Evolutionary conservation across 2,113 vertebrate genomes (phyloP), one percentile per base, ranked within the genome.

Genomic region (Perca schrenkii): DNA sequence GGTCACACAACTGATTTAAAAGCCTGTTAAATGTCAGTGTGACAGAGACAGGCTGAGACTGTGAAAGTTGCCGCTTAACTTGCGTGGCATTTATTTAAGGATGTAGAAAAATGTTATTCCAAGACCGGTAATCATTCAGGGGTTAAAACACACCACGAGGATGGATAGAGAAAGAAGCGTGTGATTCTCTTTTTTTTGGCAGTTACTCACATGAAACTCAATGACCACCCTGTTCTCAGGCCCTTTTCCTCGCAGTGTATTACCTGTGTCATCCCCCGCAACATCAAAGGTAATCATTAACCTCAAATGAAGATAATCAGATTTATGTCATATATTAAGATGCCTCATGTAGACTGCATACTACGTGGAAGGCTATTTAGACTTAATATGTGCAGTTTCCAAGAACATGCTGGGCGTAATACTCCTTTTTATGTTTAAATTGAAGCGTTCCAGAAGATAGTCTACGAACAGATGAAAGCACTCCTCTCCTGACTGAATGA

Each of bases 161-260:
- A 47, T 2, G 15, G 15, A 52, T 60, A 22, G 16, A 43, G 16
- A 69, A 40, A 47, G 16, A 47, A 80, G 14, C 13, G 4, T 58
- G 19, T 50, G 49, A 72, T 62, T 80, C n/a, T 69, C 60, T 12
- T 64, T 76, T 76, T 43, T 63, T 66, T n/a, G 69, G 47, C 66
- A 19, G 34, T 50, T 7, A 31, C 54, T 58, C 49, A 53, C 47
- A 36, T 54, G 14, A 77, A 53, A 66, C 22, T 62, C 4, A 65
- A 15, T 57, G 3, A 14, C 17, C 22, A 0, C 54, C 84, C 58
- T 89, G 46, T 87, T 70, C 80, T 70, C 83, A 96, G 95, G 92
- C 94, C n/a, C 64, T 91, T 47, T 71, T 94, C 49, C 89, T 95
- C 13, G 80, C 75, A 57, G 1, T 89, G 46, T 91, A 86, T 50